Evolutionary conservation across 2,113 vertebrate genomes (phyloP).

Genomic region (Catharus fuscescens): DNA sequence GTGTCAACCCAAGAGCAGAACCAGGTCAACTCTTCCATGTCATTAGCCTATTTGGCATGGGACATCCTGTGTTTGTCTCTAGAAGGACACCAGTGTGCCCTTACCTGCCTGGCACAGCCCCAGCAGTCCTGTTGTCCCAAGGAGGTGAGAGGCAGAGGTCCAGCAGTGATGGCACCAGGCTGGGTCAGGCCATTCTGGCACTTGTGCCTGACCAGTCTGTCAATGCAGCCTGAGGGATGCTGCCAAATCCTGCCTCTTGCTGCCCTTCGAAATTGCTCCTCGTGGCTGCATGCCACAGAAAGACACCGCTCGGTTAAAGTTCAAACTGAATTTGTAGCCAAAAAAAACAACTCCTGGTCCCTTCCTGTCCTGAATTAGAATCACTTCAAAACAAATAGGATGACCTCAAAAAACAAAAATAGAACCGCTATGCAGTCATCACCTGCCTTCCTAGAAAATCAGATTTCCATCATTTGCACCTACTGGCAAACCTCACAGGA

Average conservation of each 20-base stretch:
- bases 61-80: not conserved
- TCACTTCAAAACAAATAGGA: slow-evolving; percentile 36
- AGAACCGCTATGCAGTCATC: not conserved
- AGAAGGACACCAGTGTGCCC: not conserved
- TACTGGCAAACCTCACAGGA: not conserved
- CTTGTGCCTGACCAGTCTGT: not conserved
- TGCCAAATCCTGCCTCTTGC: not conserved
- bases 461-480: not conserved
- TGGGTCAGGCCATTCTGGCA: not conserved
- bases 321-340: slow-evolving; percentile 8
- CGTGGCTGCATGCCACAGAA: not conserved
- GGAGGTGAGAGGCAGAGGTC: not conserved
- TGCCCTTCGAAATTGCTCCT: not conserved
- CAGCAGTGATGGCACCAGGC: not conserved
- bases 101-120: not conserved
- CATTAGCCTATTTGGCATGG: not conserved
- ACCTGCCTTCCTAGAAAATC: slow-evolving; percentile 11
- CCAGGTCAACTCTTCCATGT: not conserved
- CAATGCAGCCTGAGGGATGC: not conserved
- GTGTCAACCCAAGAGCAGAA: not conserved
- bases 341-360: not conserved
- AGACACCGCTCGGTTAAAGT: not conserved
- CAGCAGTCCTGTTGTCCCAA: not conserved
- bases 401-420: slow-evolving; percentile 32
- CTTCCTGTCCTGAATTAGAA: slow-evolving; percentile 15